These are phyloP conservation scores for Saimiri boliviensis DNA, from an alignment of 2,113 vertebrate genomes.

Conservation along the genomic window DNA sequence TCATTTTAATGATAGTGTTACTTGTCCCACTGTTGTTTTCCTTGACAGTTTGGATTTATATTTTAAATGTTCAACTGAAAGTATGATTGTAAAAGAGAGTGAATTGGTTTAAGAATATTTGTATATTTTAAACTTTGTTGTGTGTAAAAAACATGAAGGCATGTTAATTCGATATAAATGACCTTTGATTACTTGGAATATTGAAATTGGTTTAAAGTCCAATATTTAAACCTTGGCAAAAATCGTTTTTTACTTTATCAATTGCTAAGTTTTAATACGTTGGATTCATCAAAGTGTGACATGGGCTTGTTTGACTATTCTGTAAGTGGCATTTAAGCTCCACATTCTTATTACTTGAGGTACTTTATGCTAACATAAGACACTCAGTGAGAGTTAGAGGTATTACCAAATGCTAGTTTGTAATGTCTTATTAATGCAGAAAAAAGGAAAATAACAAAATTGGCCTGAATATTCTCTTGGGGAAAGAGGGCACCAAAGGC, in stretches of 20 bases:
- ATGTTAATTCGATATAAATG: constrained; percentile 59
- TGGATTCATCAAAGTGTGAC: constrained; percentile 9
- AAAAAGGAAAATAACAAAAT: not conserved
- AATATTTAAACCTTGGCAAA: constrained; percentile 46
- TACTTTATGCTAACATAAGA: constrained; percentile 19
- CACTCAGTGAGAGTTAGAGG: constrained; percentile 30
- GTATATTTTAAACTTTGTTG: constrained; percentile 56
- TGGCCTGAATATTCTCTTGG: constrained; percentile 80
- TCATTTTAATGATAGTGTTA: constrained; percentile 49
- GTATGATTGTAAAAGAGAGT: constrained; percentile 71
- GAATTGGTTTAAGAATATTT: constrained; percentile 54
- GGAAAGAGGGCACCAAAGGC: constrained; percentile 47
- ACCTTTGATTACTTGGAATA: constrained; percentile 40
- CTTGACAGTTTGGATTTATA: constrained; percentile 55
- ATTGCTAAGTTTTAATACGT: constrained; percentile 33
- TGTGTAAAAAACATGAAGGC: constrained; percentile 61
- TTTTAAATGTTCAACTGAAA: constrained; percentile 69
- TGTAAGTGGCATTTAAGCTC: constrained; percentile 63
- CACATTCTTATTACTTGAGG: not conserved
- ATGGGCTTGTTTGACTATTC: constrained; percentile 42
- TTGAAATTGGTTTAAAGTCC: constrained; percentile 52
- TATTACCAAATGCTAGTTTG: constrained; percentile 49
- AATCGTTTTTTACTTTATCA: not conserved
- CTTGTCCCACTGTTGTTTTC: constrained; percentile 49
- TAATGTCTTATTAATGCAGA: constrained; percentile 44